Evolutionary conservation across 1,140 invertebrate genomes (phyloP).

Genomic region (Triops longicaudatus): DNA sequence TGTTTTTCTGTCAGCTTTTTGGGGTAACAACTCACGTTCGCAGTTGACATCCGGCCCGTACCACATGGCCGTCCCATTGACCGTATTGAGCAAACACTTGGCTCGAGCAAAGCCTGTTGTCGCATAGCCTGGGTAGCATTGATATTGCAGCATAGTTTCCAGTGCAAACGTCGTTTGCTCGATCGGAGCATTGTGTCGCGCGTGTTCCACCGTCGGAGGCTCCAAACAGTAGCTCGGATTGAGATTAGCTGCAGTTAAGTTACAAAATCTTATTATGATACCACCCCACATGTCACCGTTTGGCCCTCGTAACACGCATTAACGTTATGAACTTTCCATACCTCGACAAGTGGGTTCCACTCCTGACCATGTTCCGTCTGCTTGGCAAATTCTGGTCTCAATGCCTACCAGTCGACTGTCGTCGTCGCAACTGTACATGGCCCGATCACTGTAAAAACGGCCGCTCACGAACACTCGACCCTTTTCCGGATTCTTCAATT

Average conservation of each 20-base stretch:
- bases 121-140: conserved; percentile 79
- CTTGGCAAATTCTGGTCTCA: conserved; percentile 73
- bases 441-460: conserved; percentile 65
- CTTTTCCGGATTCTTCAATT: conserved; percentile 54
- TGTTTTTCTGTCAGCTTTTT: neutral
- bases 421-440: conserved; percentile 74
- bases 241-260: neutral
- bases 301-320: neutral
- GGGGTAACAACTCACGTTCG: conserved; percentile 59
- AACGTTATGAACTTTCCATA: neutral
- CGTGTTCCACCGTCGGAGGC: conserved; percentile 78
- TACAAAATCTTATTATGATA: too few species aligned
- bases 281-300: too few species aligned
- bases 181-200: conserved; percentile 69
- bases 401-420: conserved; percentile 80
- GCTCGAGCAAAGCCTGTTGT: conserved; percentile 73
- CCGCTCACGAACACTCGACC: conserved; percentile 63
- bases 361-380: conserved; percentile 86
- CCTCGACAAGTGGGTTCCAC: conserved; percentile 72
- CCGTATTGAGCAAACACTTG: conserved; percentile 68
- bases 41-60: conserved; percentile 91
- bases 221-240: conserved; percentile 64
- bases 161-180: conserved; percentile 75
- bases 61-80: conserved; percentile 68
- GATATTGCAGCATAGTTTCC: conserved; percentile 77